Evolutionary conservation across 2,113 vertebrate genomes (phyloP).

Genomic region (Carassius carassius): DNA sequence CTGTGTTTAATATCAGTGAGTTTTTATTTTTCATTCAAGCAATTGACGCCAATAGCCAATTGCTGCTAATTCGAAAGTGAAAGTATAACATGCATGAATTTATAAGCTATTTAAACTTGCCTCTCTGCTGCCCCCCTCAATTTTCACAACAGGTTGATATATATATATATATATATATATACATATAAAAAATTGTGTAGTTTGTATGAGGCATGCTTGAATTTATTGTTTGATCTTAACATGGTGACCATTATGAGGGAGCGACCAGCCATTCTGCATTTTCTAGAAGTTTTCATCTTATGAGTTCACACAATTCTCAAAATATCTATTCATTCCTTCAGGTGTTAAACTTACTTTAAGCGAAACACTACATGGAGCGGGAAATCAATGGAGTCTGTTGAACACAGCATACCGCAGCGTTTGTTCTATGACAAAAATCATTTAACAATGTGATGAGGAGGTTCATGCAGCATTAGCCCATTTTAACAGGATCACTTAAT

Average conservation of each 20-base stretch:
- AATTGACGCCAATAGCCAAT: too few species aligned
- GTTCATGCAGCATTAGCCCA: background rate
- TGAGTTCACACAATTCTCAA: background rate
- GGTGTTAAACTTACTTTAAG: background rate
- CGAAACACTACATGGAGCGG: background rate
- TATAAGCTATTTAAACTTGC: background rate
- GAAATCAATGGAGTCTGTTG: constrained; percentile 11
- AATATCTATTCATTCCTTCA: background rate
- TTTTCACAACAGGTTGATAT: background rate
- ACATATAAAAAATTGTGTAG: background rate
- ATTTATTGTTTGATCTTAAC: background rate
- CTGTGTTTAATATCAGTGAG: too few species aligned
- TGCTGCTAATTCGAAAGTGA: too few species aligned
- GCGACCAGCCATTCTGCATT: background rate
- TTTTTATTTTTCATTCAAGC: too few species aligned
- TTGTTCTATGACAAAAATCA: background rate
- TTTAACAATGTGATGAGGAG: background rate
- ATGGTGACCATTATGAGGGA: background rate
- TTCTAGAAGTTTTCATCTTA: background rate
- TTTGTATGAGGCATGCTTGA: background rate
- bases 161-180: too few species aligned
- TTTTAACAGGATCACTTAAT: constrained; percentile 57
- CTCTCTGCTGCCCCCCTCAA: background rate
- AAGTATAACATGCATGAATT: too few species aligned
- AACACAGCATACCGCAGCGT: background rate